A percentile compares a stretch with the other conserved stretches of the same genome.
Evolutionary conservation across 2,888 invertebrate species (phyloP).

Genomic region (Dynastes maya): DNA sequence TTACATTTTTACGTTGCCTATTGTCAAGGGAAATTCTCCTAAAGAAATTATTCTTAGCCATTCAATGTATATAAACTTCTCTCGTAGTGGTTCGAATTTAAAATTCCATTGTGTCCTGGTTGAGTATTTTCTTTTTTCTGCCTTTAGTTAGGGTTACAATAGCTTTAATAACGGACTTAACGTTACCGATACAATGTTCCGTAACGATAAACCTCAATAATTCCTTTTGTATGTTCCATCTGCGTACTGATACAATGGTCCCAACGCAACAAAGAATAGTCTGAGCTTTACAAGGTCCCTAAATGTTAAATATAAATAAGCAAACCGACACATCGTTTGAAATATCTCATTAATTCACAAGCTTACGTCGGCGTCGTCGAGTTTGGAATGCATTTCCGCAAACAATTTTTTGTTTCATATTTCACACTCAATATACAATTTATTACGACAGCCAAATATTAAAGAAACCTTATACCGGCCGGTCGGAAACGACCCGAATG

Average conservation of each 20-base stretch:
- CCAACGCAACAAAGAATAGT: constrained; percentile 19
- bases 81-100: constrained; percentile 21
- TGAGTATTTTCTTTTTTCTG: constrained; percentile 6
- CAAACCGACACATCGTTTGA: not conserved
- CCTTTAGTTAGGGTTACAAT: constrained; percentile 30
- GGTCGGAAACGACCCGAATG: too few relatives aligned
- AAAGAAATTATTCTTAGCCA: constrained; percentile 15
- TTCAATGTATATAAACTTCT: constrained; percentile 10
- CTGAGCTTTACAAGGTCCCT: constrained; percentile 19
- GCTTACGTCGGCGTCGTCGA: too few relatives aligned
- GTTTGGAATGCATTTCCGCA: too few relatives aligned
- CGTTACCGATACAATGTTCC: constrained; percentile 15
- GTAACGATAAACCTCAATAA: constrained; percentile 36
- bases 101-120: constrained; percentile 7
- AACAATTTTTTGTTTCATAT: too few relatives aligned
- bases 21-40: not conserved
- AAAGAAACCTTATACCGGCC: too few relatives aligned
- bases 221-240: constrained; percentile 26
- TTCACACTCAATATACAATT: too few relatives aligned
- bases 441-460: too few relatives aligned
- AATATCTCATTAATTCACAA: not conserved
- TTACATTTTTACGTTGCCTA: not conserved
- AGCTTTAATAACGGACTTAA: constrained; percentile 23
- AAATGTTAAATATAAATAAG: constrained; percentile 26
- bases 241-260: constrained; percentile 27